phyloP scores from a whole-genome alignment of 2,797 vertebrate species.

The Catostomus latipinnis region DNA sequence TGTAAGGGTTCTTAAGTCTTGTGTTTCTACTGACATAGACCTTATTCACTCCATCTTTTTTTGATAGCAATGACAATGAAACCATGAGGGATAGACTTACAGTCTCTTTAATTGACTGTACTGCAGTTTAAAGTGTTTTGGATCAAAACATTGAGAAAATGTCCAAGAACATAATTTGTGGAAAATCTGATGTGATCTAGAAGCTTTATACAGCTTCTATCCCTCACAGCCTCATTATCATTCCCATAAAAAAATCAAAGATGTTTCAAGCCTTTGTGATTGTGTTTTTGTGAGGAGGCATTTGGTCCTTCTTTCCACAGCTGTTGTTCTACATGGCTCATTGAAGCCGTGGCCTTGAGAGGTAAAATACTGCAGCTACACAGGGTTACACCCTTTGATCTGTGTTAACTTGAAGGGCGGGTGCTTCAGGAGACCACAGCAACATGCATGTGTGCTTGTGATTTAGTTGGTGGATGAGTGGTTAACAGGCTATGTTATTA shows the following conservation, averaged over 20 bases:
- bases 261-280: background rate
- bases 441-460: constrained; percentile 49
- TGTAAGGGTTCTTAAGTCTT: constrained; percentile 1
- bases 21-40: constrained; percentile 10
- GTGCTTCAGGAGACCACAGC: background rate
- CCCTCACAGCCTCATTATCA: too few relatives aligned
- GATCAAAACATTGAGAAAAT: too few relatives aligned
- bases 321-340: constrained; percentile 41
- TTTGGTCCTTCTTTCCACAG: constrained; percentile 10
- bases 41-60: too few relatives aligned
- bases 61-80: too few relatives aligned
- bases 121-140: too few relatives aligned
- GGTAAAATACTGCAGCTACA: constrained; percentile 77
- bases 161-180: too few relatives aligned
- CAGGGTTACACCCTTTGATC: constrained; percentile 62
- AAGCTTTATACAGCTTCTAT: too few relatives aligned
- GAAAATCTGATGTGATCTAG: too few relatives aligned
- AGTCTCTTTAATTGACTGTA: too few relatives aligned
- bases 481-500: constrained; percentile 56
- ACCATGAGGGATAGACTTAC: too few relatives aligned
- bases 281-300: background rate
- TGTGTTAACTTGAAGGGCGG: constrained; percentile 63
- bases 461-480: constrained; percentile 46
- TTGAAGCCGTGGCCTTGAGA: constrained; percentile 74
- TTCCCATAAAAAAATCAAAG: too few relatives aligned